A percentile compares a stretch with the other conserved stretches of the same genome.
Evolutionary conservation across 2,797 vertebrate species (phyloP).

Genomic region (Artibeus jamaicensis): DNA sequence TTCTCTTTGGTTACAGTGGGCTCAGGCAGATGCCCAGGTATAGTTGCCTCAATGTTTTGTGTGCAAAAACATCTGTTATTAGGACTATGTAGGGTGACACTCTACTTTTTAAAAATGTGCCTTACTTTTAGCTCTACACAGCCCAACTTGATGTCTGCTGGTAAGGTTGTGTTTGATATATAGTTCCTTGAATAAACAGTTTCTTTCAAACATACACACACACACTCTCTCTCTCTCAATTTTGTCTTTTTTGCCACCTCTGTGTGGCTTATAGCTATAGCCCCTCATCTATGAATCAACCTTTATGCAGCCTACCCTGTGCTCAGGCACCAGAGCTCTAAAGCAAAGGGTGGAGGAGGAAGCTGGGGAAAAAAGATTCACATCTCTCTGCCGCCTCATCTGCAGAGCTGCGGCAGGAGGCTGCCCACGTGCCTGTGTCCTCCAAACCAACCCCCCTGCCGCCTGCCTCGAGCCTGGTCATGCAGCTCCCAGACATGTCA

Average conservation of each 20-base stretch:
- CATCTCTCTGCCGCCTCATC: slow-evolving; percentile 12
- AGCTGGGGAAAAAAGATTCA: slow-evolving; percentile 28
- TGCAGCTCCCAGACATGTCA: slow-evolving; percentile 17
- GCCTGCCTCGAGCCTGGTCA: slow-evolving; percentile 56
- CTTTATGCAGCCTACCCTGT: neutral
- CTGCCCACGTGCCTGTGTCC: slow-evolving; percentile 44
- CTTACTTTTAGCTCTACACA: slow-evolving; percentile 26
- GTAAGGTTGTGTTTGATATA: neutral
- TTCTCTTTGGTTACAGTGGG: slow-evolving; percentile 38
- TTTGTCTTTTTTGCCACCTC: neutral
- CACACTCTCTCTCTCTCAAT: neutral
- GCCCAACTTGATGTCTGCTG: neutral
- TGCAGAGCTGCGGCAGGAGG: slow-evolving; percentile 38
- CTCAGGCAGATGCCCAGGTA: slow-evolving; percentile 30
- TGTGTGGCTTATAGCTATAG: neutral
- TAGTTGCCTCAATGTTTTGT: slow-evolving; percentile 48
- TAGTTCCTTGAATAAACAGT: slow-evolving; percentile 32
- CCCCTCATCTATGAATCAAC: neutral
- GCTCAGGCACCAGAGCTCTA: neutral
- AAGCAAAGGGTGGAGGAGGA: slow-evolving; percentile 27
- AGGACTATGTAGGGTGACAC: slow-evolving; percentile 44
- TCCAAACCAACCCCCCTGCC: slow-evolving; percentile 33
- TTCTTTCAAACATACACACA: neutral
- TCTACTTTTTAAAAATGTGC: neutral
- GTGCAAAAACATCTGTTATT: slow-evolving; percentile 66